Conservation (phyloP, 1,140 invertebrate genomes). For the Anastrepha ludens region DNA sequence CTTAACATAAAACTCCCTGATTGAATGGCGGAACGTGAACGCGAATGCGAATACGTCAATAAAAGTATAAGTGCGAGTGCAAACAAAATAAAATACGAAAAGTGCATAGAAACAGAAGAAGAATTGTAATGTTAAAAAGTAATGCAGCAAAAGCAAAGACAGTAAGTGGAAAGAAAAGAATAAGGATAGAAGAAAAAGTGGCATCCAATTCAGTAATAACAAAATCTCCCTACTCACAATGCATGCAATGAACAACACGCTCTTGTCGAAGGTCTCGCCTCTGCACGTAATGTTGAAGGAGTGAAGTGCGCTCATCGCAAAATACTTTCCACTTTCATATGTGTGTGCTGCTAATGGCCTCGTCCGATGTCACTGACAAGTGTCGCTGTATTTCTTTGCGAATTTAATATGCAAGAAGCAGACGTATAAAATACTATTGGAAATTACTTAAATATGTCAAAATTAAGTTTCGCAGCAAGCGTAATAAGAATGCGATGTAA, state of each 20-base stretch:
- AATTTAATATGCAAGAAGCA: constrained; percentile 36
- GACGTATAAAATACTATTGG: background rate
- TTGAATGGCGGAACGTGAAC: background rate
- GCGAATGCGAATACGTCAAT: constrained; percentile 8
- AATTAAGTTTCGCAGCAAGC: constrained; percentile 20
- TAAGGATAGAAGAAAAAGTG: background rate
- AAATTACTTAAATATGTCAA: constrained; percentile 23
- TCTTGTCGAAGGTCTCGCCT: background rate
- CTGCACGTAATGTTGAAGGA: background rate
- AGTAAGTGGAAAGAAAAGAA: background rate
- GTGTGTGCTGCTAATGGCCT: constrained; percentile 16
- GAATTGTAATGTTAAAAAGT: background rate
- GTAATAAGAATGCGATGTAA: background rate
- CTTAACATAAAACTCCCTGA: constrained; percentile 18
- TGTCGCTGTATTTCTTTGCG: background rate
- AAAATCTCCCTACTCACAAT: background rate
- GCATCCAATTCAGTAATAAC: background rate
- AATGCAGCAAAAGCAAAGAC: constrained; percentile 9
- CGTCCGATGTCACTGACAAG: background rate
- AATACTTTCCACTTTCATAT: background rate
- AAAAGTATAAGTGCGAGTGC: background rate
- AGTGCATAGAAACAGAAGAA: constrained; percentile 1
- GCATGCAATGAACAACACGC: background rate
- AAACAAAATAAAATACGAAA: constrained; percentile 7
- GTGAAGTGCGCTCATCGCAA: background rate